Evolutionary conservation across 2,113 vertebrate species (phyloP).

Genomic region (Tachycineta bicolor): DNA sequence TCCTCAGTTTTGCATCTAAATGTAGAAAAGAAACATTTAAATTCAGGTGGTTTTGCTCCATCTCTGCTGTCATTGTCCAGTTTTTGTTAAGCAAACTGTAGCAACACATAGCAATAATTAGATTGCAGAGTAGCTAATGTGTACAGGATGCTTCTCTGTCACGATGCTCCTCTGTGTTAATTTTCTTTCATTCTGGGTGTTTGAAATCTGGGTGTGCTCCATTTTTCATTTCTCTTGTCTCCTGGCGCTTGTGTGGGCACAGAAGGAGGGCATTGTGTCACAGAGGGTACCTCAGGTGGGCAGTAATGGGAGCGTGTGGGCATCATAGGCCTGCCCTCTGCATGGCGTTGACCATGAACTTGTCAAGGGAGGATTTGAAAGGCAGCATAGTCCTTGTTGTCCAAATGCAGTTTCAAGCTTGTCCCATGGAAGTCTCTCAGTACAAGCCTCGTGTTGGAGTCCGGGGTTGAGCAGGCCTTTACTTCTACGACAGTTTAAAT

Average conservation of each 20-base stretch:
- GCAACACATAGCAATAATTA: neutral
- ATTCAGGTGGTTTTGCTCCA: neutral
- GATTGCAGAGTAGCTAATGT: neutral
- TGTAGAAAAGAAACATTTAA: neutral
- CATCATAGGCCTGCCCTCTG: neutral
- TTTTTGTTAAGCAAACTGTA: neutral
- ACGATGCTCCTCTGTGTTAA: neutral
- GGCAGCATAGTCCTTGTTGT: neutral
- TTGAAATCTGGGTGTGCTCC: neutral
- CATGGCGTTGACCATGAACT: accelerated
- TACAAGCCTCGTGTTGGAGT: neutral
- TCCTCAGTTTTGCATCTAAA: neutral
- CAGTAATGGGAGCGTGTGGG: accelerated
- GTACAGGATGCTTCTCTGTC: neutral
- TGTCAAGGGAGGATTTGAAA: neutral
- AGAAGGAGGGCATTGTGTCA: neutral
- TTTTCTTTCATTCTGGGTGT: neutral
- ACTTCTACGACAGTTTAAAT: neutral
- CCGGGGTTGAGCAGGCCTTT: neutral
- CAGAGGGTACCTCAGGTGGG: neutral
- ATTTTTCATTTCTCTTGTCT: neutral
- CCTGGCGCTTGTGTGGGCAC: neutral
- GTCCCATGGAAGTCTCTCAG: neutral
- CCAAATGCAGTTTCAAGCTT: neutral
- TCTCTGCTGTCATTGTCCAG: neutral